Conservation (phyloP, 2,888 invertebrate genomes). For the Latrodectus elegans region DNA sequence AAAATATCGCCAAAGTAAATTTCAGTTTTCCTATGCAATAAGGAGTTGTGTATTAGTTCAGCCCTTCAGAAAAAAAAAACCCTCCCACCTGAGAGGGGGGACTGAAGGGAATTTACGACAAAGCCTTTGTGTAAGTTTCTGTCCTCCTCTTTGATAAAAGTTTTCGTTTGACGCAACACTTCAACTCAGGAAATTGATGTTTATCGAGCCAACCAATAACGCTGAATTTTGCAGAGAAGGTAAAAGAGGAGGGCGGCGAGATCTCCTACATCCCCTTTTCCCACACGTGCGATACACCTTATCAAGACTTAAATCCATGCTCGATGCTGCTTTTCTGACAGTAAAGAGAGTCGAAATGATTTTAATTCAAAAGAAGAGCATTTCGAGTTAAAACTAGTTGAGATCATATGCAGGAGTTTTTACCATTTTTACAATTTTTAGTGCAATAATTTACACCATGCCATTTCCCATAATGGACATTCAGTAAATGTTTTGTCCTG, state of each 20-base stretch:
- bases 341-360: too few species aligned
- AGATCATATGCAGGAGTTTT: too few species aligned
- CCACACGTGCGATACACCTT: not conserved
- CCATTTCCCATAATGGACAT: too few species aligned
- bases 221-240: not conserved
- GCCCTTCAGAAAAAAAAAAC: not conserved
- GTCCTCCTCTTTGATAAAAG: not conserved
- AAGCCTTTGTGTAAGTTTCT: constrained; percentile 1
- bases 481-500: too few species aligned
- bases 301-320: constrained; percentile 1
- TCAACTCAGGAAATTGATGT: constrained; percentile 6
- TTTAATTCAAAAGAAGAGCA: too few species aligned
- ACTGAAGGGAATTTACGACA: not conserved
- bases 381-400: too few species aligned
- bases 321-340: too few species aligned
- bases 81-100: not conserved
- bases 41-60: not conserved
- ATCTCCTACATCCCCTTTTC: not conserved
- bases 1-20: too few species aligned
- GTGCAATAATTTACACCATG: too few species aligned
- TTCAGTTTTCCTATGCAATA: not conserved
- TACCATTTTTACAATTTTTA: too few species aligned
- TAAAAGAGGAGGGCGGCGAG: not conserved
- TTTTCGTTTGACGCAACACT: constrained; percentile 8
- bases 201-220: constrained; percentile 8